These are phyloP conservation scores for Fistularia commersonii DNA, from an alignment of 2,797 vertebrate species.

Conservation along the genomic window DNA sequence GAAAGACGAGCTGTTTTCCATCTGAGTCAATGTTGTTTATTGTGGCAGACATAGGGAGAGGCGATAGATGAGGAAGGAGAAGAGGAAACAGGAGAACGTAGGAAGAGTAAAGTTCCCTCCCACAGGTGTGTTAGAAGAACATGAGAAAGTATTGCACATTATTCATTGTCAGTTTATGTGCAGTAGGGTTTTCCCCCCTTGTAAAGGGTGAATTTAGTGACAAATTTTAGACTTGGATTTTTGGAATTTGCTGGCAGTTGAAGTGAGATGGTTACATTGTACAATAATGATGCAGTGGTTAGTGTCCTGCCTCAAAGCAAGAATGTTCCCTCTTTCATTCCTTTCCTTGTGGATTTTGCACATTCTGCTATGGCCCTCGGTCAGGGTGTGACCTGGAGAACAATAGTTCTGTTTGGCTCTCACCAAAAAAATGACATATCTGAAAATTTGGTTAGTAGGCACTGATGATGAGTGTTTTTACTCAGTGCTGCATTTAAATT, in stretches of 20 bases:
- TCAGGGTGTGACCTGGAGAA: too few species aligned
- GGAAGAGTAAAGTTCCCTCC: conserved; percentile 30
- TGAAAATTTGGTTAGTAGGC: too few species aligned
- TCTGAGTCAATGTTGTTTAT: conserved; percentile 33
- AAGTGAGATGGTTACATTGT: background rate
- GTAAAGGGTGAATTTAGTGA: conserved; percentile 6
- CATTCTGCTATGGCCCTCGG: too few species aligned
- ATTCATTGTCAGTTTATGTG: background rate
- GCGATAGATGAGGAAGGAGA: conserved; percentile 12
- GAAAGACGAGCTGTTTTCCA: conserved; percentile 33
- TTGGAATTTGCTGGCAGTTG: background rate
- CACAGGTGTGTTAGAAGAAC: conserved; percentile 17
- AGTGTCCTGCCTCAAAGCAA: too few species aligned
- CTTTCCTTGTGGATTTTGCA: too few species aligned
- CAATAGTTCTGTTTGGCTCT: too few species aligned
- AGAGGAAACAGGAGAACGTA: conserved; percentile 22
- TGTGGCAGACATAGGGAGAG: conserved; percentile 16
- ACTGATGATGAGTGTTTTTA: too few species aligned
- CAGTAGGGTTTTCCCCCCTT: background rate
- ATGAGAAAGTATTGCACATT: background rate
- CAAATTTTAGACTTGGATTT: background rate
- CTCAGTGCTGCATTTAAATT: too few species aligned
- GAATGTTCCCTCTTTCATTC: too few species aligned
- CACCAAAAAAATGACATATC: too few species aligned
- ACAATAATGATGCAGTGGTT: too few species aligned